Base-by-base conservation (phyloP, 2,888 invertebrate species). In the Rutpela maculata region DNA sequence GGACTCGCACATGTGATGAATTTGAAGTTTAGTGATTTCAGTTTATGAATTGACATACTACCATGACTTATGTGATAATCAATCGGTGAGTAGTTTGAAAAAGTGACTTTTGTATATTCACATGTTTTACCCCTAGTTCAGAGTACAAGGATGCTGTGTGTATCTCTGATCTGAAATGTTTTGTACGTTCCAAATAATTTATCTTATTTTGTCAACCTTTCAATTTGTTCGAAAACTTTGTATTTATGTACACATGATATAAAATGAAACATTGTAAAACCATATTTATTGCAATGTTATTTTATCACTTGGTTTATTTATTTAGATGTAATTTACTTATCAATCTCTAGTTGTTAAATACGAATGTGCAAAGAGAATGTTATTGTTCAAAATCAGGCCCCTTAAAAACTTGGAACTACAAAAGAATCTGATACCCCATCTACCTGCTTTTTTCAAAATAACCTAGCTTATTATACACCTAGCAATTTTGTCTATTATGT, bases 1-100 rank as follows among this genome's bases (percentile, higher is more conserved):
- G 82, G 81, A 82, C 82, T 84, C 84, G 84, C 85, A 85, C 86
- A 84, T 86, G 86, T 86, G 85, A 85, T 85, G 81, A 83, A 81
- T 79, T 83, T 77, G 79, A 83, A 81, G 80, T 82, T 82, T 80
- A 80, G 76, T 80, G 79, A 80, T 80, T 82, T 78, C 67, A 79
- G 76, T 82, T 83, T 80, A 71, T 66, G 69, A 82, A 82, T 79
- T 78, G 80, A 80, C 78, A 75, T 75, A 78, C 83, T 84, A 85
- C 82, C 81, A 86, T 86, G 86, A 84, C 82, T 85, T 82, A 81
- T 84, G 84, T 83, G 82, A 84, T 82, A 85, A 73, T 75, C 73
- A 83, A 78, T 80, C 82, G 83, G 86, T 86, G 82, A 81, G 86
- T 83, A 57, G 57, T 35, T 57, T 67, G 22, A 56, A 60, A 43